These are phyloP conservation scores for Lepidocyrtinus sp. DNA, from an alignment of 2,888 invertebrate genomes.

Conservation along the genomic window DNA sequence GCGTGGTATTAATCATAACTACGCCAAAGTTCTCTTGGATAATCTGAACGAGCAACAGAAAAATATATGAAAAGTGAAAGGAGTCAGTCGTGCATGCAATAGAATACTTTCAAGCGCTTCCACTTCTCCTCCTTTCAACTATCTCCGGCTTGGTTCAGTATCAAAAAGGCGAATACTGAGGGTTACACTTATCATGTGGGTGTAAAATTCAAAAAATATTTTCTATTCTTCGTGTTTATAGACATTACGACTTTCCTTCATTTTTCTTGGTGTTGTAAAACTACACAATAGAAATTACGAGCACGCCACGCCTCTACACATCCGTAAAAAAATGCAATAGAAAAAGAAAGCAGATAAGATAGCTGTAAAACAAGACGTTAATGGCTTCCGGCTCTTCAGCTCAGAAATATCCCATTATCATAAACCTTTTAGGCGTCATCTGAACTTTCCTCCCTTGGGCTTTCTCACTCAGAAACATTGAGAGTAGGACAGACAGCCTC, in stretches of 20 bases:
- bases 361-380: slow-evolving; percentile 57
- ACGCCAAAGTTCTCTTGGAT: too few relatives aligned
- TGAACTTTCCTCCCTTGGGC: slow-evolving; percentile 42
- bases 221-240: background rate
- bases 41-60: background rate
- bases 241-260: background rate
- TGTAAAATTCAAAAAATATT: too few relatives aligned
- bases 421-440: slow-evolving; percentile 50
- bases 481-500: background rate
- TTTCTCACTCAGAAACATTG: background rate
- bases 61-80: background rate
- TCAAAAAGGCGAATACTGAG: background rate
- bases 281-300: background rate
- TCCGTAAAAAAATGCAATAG: background rate
- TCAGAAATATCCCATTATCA: slow-evolving; percentile 53
- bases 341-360: slow-evolving; percentile 33
- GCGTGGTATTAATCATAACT: too few relatives aligned
- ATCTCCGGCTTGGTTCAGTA: background rate
- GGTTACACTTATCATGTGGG: background rate
- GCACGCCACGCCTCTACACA: background rate
- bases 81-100: background rate
- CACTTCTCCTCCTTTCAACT: background rate
- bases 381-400: slow-evolving; percentile 54
- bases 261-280: background rate
- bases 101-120: background rate